Evolutionary conservation across 2,113 vertebrate genomes (phyloP), one percentile per base, ranked within the genome.

Genomic region (Procavia capensis): DNA sequence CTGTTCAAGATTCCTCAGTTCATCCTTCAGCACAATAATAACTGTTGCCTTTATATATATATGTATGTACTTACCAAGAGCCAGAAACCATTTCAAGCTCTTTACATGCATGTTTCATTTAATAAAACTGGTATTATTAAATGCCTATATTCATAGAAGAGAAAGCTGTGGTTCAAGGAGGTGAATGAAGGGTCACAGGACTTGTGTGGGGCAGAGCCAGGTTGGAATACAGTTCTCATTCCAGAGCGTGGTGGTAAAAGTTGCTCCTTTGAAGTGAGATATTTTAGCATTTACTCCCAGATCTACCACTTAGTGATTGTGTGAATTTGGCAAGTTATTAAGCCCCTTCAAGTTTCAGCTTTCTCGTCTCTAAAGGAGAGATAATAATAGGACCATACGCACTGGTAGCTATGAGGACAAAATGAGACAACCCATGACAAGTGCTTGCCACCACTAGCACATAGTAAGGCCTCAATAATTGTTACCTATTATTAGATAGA

Each of bases 21-120:
- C 17, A 41, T 79, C 50, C 92, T 41, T 64, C 59, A 91, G 70
- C 81, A 81, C 43, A 64, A 93, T 82, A 88, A 31, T 57, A 90
- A 92, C 47, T 82, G 13, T 70, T 85, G 68, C 50, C 47, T 82
- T 45, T 22, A n/a, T n/a, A n/a, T n/a, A n/a, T n/a, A n/a, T n/a
- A n/a, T 45, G 47, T 31, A 82, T 63, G 68, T 27, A 61, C 14
- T 59, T 63, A 64, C 10, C 47, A 90, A 22, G 16, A 76, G 24
- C 45, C 54, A 88, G 88, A 92, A 20, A 59, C 13, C 14, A 19
- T 50, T 50, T 29, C 9, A 88, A 31, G 45, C 70, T 91, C 7
- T 61, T 82, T 59, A 50, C 9, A 75, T 22, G 7, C 25, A 22
- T 25, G 59, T 22, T 6, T 81, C 54, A 86, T 25, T 54, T 76